These are phyloP conservation scores for Artibeus jamaicensis DNA, from an alignment of 2,797 vertebrate genomes.

Conservation along the genomic window DNA sequence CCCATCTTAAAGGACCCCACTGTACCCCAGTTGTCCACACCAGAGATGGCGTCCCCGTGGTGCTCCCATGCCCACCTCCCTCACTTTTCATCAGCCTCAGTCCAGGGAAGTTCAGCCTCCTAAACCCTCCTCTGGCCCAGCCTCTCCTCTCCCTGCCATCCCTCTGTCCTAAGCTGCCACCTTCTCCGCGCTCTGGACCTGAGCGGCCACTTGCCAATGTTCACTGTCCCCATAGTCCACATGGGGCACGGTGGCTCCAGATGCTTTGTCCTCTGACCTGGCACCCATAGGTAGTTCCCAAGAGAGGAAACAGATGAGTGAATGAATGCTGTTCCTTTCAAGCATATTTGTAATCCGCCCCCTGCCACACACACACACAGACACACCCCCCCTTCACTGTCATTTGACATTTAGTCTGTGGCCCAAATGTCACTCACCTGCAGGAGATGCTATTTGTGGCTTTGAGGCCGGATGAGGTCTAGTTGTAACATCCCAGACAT, in stretches of 20 bases:
- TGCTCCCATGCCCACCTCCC: rapidly evolving
- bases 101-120: no score
- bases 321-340: not conserved
- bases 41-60: not conserved
- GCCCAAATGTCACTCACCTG: not conserved
- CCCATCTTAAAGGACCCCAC: not conserved
- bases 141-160: no score
- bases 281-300: not conserved
- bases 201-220: rapidly evolving
- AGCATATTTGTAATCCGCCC: rapidly evolving
- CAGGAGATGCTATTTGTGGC: not conserved
- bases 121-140: rapidly evolving
- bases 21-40: rapidly evolving
- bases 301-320: no score
- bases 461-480: not conserved
- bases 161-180: not conserved
- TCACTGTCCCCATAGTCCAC: rapidly evolving
- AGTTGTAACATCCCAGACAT: no score
- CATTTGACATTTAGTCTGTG: not conserved
- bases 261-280: not conserved
- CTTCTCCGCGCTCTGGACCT: not conserved
- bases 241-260: rapidly evolving
- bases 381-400: not conserved
- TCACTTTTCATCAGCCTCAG: not conserved
- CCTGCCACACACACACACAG: not conserved